These are phyloP conservation scores for Uria lomvia DNA, from an alignment of 2,113 vertebrate species.

Conservation along the genomic window DNA sequence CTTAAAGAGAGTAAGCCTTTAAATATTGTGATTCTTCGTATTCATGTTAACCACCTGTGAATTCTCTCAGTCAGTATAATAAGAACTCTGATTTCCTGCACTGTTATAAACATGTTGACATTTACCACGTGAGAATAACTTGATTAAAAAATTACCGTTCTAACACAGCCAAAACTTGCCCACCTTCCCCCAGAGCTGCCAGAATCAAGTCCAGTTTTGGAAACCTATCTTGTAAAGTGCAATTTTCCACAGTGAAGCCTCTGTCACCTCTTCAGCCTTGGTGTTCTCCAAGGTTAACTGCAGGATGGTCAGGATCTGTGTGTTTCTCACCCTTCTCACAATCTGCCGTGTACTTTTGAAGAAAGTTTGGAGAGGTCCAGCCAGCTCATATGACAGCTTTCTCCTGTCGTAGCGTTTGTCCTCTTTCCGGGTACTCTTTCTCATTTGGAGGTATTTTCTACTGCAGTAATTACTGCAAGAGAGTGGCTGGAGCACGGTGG, in stretches of 20 bases:
- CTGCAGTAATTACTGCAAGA: neutral
- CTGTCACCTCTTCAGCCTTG: neutral
- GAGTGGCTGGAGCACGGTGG: too few relatives aligned
- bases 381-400: neutral
- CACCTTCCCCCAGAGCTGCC: too few relatives aligned
- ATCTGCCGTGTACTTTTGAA: too few relatives aligned
- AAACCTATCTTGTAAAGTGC: neutral
- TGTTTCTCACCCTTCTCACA: neutral
- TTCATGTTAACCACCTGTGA: neutral
- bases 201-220: neutral
- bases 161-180: neutral
- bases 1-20: neutral
- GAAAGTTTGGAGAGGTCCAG: neutral
- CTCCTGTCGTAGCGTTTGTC: neutral
- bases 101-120: neutral
- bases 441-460: neutral
- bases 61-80: neutral
- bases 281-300: too few relatives aligned
- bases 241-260: fast-evolving
- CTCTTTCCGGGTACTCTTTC: neutral
- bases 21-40: neutral
- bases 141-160: neutral
- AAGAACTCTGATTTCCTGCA: neutral
- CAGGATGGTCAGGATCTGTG: too few relatives aligned
- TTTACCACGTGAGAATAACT: neutral